Evolutionary conservation across 2,797 vertebrate species (phyloP).

Genomic region (Zalophus californianus): DNA sequence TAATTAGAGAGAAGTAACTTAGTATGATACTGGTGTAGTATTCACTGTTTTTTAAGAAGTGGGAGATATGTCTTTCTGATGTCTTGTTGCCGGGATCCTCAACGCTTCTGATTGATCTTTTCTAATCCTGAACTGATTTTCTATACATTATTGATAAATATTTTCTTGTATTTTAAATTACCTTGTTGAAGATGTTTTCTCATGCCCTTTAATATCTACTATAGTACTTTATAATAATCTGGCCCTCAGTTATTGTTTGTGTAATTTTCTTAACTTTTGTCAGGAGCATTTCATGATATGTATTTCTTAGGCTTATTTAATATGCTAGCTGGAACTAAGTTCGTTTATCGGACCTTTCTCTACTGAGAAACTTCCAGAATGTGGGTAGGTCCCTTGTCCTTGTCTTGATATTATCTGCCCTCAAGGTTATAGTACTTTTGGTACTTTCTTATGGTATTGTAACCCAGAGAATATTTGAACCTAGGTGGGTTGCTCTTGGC

Average conservation of each 20-base stretch:
- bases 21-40: neutral
- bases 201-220: neutral
- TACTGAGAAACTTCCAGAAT: slow-evolving; percentile 47
- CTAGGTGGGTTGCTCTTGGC: neutral
- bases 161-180: slow-evolving; percentile 44
- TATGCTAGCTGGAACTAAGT: neutral
- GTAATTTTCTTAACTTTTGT: slow-evolving; percentile 51
- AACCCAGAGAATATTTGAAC: slow-evolving; percentile 32
- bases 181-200: slow-evolving; percentile 36
- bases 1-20: slow-evolving; percentile 18
- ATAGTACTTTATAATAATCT: neutral
- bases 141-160: slow-evolving; percentile 6
- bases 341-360: slow-evolving; percentile 32
- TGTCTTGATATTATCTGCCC: slow-evolving; percentile 7
- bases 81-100: neutral
- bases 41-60: slow-evolving; percentile 26
- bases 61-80: neutral
- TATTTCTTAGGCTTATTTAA: neutral
- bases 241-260: neutral
- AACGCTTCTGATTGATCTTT: neutral
- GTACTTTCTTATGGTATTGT: slow-evolving; percentile 35
- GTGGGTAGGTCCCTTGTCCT: neutral
- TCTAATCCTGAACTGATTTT: slow-evolving; percentile 27
- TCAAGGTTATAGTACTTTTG: slow-evolving; percentile 23
- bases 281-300: neutral